Evolutionary conservation across 2,888 invertebrate genomes (phyloP), one percentile per base, ranked within the genome.

Genomic region (Ptycholaimellus sp.): DNA sequence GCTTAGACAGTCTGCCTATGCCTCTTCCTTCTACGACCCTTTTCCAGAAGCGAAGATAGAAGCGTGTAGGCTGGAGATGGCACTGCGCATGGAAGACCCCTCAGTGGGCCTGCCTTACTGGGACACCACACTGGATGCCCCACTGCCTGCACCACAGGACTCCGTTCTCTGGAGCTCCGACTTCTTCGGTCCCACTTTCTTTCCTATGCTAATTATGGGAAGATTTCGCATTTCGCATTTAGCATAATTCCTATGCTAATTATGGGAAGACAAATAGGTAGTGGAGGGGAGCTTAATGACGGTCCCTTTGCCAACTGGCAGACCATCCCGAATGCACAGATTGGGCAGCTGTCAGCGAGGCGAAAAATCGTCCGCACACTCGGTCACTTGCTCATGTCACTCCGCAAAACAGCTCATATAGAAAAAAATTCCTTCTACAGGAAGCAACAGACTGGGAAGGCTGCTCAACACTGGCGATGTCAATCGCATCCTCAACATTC

Each of bases 91-190:
- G 13, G 11, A 21, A 4, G 31, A 53, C 5, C 49, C 52, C 3
- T 34, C 39, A 9, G 49, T 54, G 4, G 45, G 42, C 13, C 34
- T 53, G 5, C 54, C 53, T 2, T 56, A 52, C 42, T 54, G 53
- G 52, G 55, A 56, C 43, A 45, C 47, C 14, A 48, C 49, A 5
- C 38, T 52, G 23, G 55, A 56, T 37, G 39, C 46, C 28, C 42
- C 36, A 5, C 42, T 56, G 3, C 46, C 46, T 9, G 49, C 51
- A 16, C 45, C 49, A 1, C 34, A 44, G 6, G 44, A 50, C 17
- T 50, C 51, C 5, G 40, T 52, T 7, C 39, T 55, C 3, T 55
- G 51, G 49, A 48, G 49, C 1, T 44, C 41, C 1, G 39, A 45
- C 18, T 53, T 52, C 36, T 19, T 52, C 20, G 54, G 54, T n/a